Base-by-base conservation (phyloP, 1,140 invertebrate genomes). In the Scaptomyza graminum region DNA sequence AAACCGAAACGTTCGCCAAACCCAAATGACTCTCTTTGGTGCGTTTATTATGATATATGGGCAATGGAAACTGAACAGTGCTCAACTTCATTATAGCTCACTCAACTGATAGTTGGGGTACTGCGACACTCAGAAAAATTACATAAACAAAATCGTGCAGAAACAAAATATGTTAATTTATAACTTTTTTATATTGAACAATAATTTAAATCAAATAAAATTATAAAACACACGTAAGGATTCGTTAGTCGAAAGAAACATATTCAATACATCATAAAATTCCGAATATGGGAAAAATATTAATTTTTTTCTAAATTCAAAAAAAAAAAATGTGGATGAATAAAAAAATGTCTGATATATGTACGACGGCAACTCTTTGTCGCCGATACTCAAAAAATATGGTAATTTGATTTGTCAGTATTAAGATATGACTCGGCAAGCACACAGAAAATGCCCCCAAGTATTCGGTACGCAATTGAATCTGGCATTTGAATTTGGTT, bases 11-110 rank as follows among this genome's bases (percentile, higher is more conserved):
- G 76, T 71, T 74, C 68, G 59, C 39, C 61, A 74, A 67, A 56
- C 73, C 74, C 84, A 83, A 87, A 87, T 79, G 83, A 79, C 71
- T 87, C 82, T 87, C 82, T 66, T 87, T 70, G 82, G 82, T 73
- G 65, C 72, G 77, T 75, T 87, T 87, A 87, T 82, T 78, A 88
- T 87, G 82, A 87, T 74, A 77, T 76, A 87, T 88, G 74, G 60
- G 15, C 60, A 60, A 52, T 62, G 71, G 60, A 50, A 54, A 69
- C 18, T 60, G 54, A 47, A 39, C 59, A 63, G n/a, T 61, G 16
- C 62, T 43, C 51, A 22, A 41, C 47, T 41, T 8, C 18, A 34
- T 7, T 34, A 28, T 28, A 5, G 28, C 7, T 6, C 7, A 22
- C n/a, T 25, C 54, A 15, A 4, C 39, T 28, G 25, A 34, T 37